A percentile compares a stretch with the other conserved stretches of the same genome.
phyloP scores from a whole-genome alignment of 2,797 vertebrate genomes.

The Thripadectes ignobilis region DNA sequence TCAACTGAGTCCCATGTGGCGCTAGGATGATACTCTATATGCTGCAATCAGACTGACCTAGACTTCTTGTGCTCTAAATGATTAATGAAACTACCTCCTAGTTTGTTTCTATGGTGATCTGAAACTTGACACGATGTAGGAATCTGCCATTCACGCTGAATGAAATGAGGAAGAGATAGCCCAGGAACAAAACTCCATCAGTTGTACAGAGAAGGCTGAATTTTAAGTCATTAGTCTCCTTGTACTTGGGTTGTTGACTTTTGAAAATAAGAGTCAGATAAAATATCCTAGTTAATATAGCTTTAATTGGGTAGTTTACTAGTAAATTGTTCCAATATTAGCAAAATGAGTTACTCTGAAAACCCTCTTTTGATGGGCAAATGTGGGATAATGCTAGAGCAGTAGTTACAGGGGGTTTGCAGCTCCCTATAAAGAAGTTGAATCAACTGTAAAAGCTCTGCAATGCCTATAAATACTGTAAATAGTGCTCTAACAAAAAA shows the following conservation, averaged over 20 bases:
- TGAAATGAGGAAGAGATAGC: conserved; percentile 69
- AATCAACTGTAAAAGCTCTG: neutral
- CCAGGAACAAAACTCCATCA: conserved; percentile 59
- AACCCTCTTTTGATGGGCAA: neutral
- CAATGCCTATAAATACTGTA: neutral
- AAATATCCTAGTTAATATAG: conserved; percentile 28
- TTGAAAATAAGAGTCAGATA: conserved; percentile 28
- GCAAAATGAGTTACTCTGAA: neutral
- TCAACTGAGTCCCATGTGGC: conserved; percentile 92
- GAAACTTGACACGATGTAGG: conserved; percentile 95
- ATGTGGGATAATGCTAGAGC: neutral
- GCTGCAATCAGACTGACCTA: conserved; percentile 99
- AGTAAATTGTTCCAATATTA: conserved; percentile 40
- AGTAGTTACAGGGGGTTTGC: neutral
- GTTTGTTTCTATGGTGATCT: conserved; percentile 96
- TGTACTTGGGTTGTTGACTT: conserved; percentile 23
- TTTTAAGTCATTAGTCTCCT: conserved; percentile 60
- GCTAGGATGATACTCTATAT: conserved; percentile 98
- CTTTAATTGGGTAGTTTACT: conserved; percentile 38
- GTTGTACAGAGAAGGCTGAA: conserved; percentile 37
- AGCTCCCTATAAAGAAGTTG: neutral
- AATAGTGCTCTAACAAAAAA: neutral
- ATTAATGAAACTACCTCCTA: conserved; percentile 99
- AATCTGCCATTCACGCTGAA: conserved; percentile 91
- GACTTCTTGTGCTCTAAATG: conserved; percentile 99